A percentile compares a stretch with the other conserved stretches of the same genome.
Conservation (phyloP, 1,140 invertebrate genomes). For the Zaprionus ghesquierei region DNA sequence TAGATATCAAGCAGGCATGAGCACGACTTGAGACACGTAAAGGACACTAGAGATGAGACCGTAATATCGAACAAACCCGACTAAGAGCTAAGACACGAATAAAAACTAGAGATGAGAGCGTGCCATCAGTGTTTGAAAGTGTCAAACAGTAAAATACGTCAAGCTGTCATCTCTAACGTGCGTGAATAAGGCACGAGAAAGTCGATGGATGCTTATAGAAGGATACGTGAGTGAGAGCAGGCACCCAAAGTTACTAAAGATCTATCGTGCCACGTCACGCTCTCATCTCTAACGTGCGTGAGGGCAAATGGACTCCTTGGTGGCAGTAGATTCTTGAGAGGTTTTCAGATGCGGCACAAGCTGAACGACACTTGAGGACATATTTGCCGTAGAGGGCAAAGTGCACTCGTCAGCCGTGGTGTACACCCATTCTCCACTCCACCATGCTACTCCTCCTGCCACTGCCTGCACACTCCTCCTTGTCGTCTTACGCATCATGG, state of each 20-base stretch:
- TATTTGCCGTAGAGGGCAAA: conserved; percentile 60
- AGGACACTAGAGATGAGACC: neutral
- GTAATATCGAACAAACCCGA: neutral
- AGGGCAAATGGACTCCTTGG: conserved; percentile 5
- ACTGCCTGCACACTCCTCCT: no score
- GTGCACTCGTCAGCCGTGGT: conserved; percentile 46
- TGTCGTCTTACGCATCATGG: conserved; percentile 1
- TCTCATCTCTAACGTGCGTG: neutral
- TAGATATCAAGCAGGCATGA: no score
- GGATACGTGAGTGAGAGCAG: no score
- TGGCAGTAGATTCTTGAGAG: conserved; percentile 9
- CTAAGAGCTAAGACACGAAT: no score
- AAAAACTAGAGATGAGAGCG: no score
- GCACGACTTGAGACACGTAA: neutral
- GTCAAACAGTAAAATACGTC: no score
- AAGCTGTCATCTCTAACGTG: no score
- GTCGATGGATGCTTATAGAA: no score
- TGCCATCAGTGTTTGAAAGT: neutral
- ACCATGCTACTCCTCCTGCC: neutral
- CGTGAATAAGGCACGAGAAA: no score
- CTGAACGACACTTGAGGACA: conserved; percentile 57
- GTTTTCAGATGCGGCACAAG: conserved; percentile 8
- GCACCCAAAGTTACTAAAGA: neutral
- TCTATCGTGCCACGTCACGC: neutral
- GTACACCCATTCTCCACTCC: conserved; percentile 1